Percentiles rank a stretch among this genome's conserved stretches.
These are phyloP conservation scores for Gorsachius magnificus DNA, from an alignment of 2,797 vertebrate genomes.

Conservation along the genomic window DNA sequence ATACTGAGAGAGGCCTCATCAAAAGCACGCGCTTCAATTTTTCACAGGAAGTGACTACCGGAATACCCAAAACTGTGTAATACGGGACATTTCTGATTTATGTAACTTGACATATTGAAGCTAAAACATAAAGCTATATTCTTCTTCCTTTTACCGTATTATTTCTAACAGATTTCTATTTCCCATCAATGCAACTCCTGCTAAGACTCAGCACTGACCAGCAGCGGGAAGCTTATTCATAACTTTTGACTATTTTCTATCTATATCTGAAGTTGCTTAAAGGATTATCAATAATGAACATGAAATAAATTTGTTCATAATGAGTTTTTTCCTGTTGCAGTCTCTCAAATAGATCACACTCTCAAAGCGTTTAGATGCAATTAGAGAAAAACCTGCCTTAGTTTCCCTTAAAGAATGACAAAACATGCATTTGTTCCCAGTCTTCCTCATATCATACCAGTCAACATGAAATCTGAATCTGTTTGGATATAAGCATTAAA, in stretches of 20 bases:
- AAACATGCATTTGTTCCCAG: not conserved
- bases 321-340: not conserved
- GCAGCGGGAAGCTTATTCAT: not conserved
- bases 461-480: not conserved
- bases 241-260: not conserved
- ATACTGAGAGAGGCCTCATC: not conserved
- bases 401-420: not conserved
- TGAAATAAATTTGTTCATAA: not conserved
- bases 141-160: not conserved
- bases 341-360: not conserved
- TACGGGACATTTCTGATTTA: not conserved
- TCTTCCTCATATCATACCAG: not conserved
- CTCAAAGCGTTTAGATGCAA: not conserved
- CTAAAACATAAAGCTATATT: not conserved
- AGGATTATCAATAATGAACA: not conserved
- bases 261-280: not conserved
- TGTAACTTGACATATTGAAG: not conserved
- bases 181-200: not conserved
- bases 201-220: not conserved
- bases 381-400: not conserved
- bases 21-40: not conserved
- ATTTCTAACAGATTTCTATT: not conserved
- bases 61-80: not conserved
- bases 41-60: not conserved
- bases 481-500: not conserved